A percentile compares a stretch with the other conserved stretches of the same genome.
These are phyloP conservation scores for Erebia palarica DNA, from an alignment of 2,888 invertebrate genomes.

Conservation along the genomic window DNA sequence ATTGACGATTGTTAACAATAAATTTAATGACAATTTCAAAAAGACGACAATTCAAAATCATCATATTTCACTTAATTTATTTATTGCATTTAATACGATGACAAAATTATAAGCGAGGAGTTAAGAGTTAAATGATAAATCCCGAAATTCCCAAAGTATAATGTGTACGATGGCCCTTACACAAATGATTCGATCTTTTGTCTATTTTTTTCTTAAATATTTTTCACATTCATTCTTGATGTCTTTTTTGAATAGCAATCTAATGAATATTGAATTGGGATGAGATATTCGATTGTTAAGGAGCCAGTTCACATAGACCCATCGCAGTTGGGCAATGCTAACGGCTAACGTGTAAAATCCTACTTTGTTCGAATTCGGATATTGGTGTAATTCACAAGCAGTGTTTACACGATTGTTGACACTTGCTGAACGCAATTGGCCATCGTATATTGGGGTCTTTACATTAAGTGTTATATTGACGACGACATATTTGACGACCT, in stretches of 20 bases:
- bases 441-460: no score
- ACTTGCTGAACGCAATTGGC: no score
- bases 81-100: background rate
- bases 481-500: no score
- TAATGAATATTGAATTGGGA: conserved; percentile 20
- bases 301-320: no score
- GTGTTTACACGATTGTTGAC: no score
- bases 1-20: no score
- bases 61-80: background rate
- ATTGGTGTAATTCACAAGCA: no score
- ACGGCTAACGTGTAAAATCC: no score
- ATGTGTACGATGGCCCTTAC: background rate
- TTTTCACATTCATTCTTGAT: conserved; percentile 28
- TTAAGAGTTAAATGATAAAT: background rate
- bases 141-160: background rate
- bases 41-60: no score
- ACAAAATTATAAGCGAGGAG: background rate
- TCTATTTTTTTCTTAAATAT: conserved; percentile 13
- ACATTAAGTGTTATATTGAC: background rate
- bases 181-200: conserved; percentile 55
- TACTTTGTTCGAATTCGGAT: no score
- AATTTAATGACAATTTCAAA: no score
- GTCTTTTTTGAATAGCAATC: conserved; percentile 14
- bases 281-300: background rate
- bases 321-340: no score